A percentile compares a stretch with the other conserved stretches of the same genome.
Conservation (phyloP, 2,888 invertebrate species). For the Aricia artaxerxes region DNA sequence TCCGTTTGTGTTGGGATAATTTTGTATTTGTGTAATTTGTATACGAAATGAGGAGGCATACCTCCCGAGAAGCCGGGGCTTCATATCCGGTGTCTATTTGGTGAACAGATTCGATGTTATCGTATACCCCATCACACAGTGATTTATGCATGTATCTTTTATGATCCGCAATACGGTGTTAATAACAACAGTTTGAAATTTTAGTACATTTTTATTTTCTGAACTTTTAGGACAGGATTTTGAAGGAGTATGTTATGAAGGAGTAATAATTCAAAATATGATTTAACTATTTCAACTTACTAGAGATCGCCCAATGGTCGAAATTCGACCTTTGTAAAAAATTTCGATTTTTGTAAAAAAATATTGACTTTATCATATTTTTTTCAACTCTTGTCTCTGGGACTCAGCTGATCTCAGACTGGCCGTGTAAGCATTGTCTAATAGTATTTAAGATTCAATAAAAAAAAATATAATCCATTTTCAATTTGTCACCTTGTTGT, state of each 20-base stretch:
- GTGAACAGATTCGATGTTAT: conserved; percentile 64
- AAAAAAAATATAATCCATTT: too few relatives aligned
- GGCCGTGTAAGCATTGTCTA: too few relatives aligned
- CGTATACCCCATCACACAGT: conserved; percentile 48
- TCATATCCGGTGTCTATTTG: conserved; percentile 69
- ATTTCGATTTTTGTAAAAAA: too few relatives aligned
- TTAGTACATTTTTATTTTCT: not conserved
- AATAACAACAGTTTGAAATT: conserved; percentile 19
- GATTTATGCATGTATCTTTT: conserved; percentile 23
- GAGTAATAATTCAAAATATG: too few relatives aligned
- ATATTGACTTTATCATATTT: too few relatives aligned
- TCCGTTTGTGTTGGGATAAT: conserved; percentile 79
- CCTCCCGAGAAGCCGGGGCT: conserved; percentile 61
- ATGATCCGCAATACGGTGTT: not conserved
- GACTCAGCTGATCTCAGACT: too few relatives aligned
- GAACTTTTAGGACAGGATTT: not conserved
- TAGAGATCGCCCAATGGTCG: too few relatives aligned
- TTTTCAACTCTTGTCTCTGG: too few relatives aligned
- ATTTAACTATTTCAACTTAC: too few relatives aligned
- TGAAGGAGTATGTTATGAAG: not conserved
- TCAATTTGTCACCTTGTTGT: too few relatives aligned
- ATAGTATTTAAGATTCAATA: too few relatives aligned
- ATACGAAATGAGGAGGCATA: conserved; percentile 73
- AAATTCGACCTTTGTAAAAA: too few relatives aligned
- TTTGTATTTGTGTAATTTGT: conserved; percentile 80